These are phyloP conservation scores for Achlya flavicornis DNA, from an alignment of 2,888 invertebrate species.

Conservation along the genomic window DNA sequence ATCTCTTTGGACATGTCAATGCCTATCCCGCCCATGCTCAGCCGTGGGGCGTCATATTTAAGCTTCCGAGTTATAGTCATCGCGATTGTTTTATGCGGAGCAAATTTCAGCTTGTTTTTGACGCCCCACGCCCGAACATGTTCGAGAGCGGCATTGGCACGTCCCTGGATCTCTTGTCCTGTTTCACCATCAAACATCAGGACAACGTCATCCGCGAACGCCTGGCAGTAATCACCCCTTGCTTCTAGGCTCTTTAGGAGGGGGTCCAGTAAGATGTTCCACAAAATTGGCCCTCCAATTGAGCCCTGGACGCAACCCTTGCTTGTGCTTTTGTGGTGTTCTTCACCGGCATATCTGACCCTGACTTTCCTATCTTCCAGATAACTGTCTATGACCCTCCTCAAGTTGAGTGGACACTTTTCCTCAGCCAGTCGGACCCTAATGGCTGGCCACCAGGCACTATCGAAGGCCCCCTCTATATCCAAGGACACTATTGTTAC, in stretches of 20 bases:
- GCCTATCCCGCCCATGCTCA: not conserved
- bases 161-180: not conserved
- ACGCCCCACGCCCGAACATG: slow-evolving; percentile 9
- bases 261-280: slow-evolving; percentile 24
- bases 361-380: slow-evolving; percentile 5
- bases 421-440: too few species aligned
- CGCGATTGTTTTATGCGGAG: not conserved
- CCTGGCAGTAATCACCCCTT: slow-evolving; percentile 2
- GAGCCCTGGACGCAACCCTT: slow-evolving; percentile 27
- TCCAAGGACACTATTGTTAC: not conserved
- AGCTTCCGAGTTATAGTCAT: slow-evolving; percentile 12
- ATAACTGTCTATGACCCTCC: not conserved
- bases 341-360: slow-evolving; percentile 10
- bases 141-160: too few species aligned
- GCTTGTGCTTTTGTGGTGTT: not conserved
- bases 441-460: slow-evolving; percentile 1
- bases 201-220: slow-evolving; percentile 20
- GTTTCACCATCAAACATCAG: slow-evolving; percentile 18
- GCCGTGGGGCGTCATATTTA: slow-evolving; percentile 1
- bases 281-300: slow-evolving; percentile 22
- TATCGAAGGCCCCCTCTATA: slow-evolving; percentile 6
- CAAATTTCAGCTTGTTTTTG: slow-evolving; percentile 13
- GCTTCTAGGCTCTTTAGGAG: slow-evolving; percentile 9
- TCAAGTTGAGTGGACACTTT: slow-evolving; percentile 5
- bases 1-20: not conserved